phyloP scores from a whole-genome alignment of 23 tunicate species.

The Botrylloides violaceus region DNA sequence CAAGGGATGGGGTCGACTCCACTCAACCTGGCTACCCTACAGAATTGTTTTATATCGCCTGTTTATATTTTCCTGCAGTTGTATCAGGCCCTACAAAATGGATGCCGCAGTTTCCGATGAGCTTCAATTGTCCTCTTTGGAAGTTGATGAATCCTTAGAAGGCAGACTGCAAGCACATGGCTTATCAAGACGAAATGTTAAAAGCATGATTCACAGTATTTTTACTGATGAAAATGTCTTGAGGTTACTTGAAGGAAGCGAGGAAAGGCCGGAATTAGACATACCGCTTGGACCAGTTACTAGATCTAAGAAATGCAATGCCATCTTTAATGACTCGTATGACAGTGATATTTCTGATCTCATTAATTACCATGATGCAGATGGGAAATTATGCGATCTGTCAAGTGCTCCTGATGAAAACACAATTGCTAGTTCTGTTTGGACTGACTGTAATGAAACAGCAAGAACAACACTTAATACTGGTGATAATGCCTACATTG shows the following conservation, averaged over 20 bases:
- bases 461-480: neutral
- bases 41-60: too few species aligned
- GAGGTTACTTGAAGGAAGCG: conserved; percentile 1
- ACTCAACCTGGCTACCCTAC: too few species aligned
- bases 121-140: neutral
- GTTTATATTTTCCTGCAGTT: too few species aligned
- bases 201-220: conserved; percentile 12
- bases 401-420: neutral
- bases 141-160: conserved; percentile 14
- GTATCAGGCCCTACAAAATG: too few species aligned
- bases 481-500: neutral
- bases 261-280: conserved; percentile 4
- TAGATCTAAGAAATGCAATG: neutral
- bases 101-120: too few species aligned
- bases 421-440: neutral
- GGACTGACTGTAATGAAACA: neutral
- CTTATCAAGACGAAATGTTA: conserved; percentile 9
- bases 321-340: neutral
- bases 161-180: conserved; percentile 14
- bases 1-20: too few species aligned
- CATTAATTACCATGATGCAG: neutral
- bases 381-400: too few species aligned
- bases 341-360: neutral
- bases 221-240: conserved; percentile 20
- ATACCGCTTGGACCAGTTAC: conserved; percentile 5